Percentiles rank a stretch among this genome's conserved stretches.
These are phyloP conservation scores for Plebejus anna DNA, from an alignment of 2,888 invertebrate species.

Conservation along the genomic window DNA sequence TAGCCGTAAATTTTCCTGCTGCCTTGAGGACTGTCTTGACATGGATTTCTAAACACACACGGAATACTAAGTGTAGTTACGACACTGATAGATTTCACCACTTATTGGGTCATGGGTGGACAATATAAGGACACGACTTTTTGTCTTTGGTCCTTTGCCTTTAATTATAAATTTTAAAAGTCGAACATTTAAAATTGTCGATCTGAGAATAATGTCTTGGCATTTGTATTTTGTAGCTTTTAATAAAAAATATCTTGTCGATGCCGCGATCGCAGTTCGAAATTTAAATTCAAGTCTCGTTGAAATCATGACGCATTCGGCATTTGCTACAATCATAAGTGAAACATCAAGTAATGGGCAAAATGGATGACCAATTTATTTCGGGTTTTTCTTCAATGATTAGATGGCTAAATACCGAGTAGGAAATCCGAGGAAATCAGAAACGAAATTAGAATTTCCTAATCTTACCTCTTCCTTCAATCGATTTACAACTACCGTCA, in stretches of 20 bases:
- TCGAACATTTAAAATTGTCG: not conserved
- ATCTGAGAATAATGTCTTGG: not conserved
- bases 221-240: not conserved
- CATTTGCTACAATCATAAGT: not conserved
- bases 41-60: conserved; percentile 73
- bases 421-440: not conserved
- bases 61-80: conserved; percentile 75
- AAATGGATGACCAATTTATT: conserved; percentile 11
- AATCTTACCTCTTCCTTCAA: not conserved
- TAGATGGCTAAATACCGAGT: not conserved
- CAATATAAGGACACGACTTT: conserved; percentile 40
- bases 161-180: not conserved
- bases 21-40: conserved; percentile 69
- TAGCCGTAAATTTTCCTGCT: conserved; percentile 68
- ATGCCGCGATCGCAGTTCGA: not conserved
- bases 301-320: conserved; percentile 2
- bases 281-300: conserved; percentile 19
- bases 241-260: not conserved
- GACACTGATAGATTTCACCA: conserved; percentile 72
- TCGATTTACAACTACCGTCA: not conserved
- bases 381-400: not conserved
- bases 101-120: conserved; percentile 75
- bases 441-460: not conserved
- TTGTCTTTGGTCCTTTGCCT: not conserved
- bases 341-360: not conserved